Evolutionary conservation across 1,140 invertebrate genomes (phyloP).

Genomic region (Diachasmimorpha longicaudata): DNA sequence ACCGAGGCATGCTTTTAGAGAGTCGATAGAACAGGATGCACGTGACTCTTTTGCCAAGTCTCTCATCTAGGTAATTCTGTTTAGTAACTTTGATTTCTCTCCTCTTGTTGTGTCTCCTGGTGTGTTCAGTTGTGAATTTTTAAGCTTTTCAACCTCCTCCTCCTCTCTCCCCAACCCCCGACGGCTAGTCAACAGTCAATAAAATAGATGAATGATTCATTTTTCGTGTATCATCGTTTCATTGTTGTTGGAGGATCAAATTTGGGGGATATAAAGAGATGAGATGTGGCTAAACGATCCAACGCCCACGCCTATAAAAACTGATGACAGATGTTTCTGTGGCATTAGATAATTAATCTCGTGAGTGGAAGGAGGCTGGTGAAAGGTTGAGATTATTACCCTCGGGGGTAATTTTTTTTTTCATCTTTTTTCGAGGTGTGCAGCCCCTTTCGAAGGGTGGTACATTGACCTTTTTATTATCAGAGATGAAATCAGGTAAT

Average conservation of each 20-base stretch:
- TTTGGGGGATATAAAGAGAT: neutral
- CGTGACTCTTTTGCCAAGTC: constrained; percentile 58
- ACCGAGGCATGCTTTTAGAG: constrained; percentile 42
- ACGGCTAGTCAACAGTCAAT: neutral
- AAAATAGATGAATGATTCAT: neutral
- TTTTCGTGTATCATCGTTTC: constrained; percentile 14
- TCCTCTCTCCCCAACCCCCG: too few species aligned
- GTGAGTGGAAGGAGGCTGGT: neutral
- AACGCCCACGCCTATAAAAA: constrained; percentile 18
- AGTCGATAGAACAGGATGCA: constrained; percentile 49
- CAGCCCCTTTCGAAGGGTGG: neutral
- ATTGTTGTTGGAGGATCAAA: constrained; percentile 6
- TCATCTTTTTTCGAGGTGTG: neutral
- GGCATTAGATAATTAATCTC: constrained; percentile 55
- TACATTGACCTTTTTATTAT: neutral
- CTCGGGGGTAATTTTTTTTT: neutral
- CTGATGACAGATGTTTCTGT: constrained; percentile 51
- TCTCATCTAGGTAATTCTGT: constrained; percentile 26
- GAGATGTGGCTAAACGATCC: constrained; percentile 10
- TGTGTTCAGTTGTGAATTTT: neutral
- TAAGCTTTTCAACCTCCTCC: constrained; percentile 19
- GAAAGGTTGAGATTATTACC: constrained; percentile 30
- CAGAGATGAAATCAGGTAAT: neutral
- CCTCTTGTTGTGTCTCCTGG: neutral
- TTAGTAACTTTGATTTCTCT: constrained; percentile 5